Percentiles rank a stretch among this genome's conserved stretches.
phyloP scores from a whole-genome alignment of 2,888 invertebrate species.

The Flexamia atlantica region DNA sequence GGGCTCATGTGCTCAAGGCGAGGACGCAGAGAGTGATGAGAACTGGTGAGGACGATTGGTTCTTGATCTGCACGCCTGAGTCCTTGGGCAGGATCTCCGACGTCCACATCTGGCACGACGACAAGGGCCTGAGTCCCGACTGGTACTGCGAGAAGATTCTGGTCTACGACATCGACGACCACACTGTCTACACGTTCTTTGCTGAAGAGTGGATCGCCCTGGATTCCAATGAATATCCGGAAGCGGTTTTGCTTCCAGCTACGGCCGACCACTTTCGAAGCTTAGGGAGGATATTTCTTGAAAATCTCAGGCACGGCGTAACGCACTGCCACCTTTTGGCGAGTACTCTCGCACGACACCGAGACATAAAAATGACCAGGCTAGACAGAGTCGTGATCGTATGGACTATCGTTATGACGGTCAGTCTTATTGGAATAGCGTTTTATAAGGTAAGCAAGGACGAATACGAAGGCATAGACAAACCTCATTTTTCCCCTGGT shows the following conservation, averaged over 20 bases:
- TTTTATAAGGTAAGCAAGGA: background rate
- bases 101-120: conserved; percentile 22
- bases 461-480: background rate
- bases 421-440: background rate
- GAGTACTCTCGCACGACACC: background rate
- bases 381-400: background rate
- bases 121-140: background rate
- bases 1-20: background rate
- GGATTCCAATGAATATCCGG: background rate
- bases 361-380: conserved; percentile 13
- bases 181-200: conserved; percentile 18
- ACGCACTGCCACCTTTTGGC: background rate
- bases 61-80: background rate
- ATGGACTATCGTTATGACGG: background rate
- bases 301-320: background rate
- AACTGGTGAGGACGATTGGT: background rate
- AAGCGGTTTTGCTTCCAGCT: background rate
- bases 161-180: background rate
- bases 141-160: conserved; percentile 22
- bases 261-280: background rate
- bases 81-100: background rate
- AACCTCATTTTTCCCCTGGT: background rate
- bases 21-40: background rate
- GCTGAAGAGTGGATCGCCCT: background rate
- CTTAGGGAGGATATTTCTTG: background rate